Evolutionary conservation across 2,888 invertebrate genomes (phyloP).

Genomic region (Oscheius onirici): DNA sequence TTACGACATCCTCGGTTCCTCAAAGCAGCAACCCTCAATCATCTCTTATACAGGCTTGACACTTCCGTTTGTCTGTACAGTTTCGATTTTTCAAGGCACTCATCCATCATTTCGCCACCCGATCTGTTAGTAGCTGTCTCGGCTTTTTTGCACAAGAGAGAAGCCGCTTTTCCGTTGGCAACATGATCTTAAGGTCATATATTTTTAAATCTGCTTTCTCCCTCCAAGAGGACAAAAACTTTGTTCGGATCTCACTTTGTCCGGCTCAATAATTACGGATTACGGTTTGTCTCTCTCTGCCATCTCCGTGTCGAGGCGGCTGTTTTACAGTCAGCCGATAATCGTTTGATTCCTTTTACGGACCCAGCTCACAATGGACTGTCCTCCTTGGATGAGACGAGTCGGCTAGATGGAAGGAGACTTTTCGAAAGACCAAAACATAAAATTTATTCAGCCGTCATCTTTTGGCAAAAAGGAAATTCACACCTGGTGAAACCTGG

Average conservation of each 20-base stretch:
- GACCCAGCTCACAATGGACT: not conserved
- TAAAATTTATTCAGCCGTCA: no score
- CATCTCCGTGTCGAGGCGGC: not conserved
- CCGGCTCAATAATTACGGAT: not conserved
- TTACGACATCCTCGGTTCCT: constrained; percentile 32
- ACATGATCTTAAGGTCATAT: not conserved
- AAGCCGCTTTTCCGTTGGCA: not conserved
- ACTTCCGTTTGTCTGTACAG: not conserved
- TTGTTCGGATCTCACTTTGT: not conserved
- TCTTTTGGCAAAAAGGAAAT: no score
- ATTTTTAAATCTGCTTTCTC: no score
- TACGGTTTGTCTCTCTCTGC: not conserved
- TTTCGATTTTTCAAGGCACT: not conserved
- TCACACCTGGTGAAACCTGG: not conserved
- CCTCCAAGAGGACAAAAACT: no score
- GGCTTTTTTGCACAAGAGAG: constrained; percentile 13
- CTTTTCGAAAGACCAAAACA: no score
- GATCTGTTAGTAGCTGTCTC: constrained; percentile 22
- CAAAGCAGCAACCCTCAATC: constrained; percentile 21
- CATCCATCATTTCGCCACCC: constrained; percentile 31
- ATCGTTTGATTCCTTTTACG: not conserved
- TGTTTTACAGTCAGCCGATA: constrained; percentile 1
- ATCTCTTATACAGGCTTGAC: constrained; percentile 1
- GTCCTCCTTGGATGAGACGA: not conserved
- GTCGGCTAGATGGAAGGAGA: no score